Percentiles rank a stretch among this genome's conserved stretches.
Evolutionary conservation across 2,888 invertebrate genomes (phyloP).

Genomic region (Yponomeuta cagnagella): DNA sequence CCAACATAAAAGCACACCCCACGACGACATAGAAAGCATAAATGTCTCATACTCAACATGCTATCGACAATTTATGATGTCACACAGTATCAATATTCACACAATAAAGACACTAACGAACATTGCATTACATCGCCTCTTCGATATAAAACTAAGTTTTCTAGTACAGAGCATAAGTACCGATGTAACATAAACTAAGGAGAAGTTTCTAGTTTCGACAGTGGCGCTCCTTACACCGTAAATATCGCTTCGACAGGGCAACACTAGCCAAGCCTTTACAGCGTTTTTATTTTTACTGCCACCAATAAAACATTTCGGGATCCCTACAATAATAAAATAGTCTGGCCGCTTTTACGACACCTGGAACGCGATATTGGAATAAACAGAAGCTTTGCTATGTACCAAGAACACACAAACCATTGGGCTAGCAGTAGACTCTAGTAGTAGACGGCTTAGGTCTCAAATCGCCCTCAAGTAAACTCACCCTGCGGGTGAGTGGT

Average conservation of each 20-base stretch:
- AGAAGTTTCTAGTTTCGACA: background rate
- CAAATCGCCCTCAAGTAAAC: too few species aligned
- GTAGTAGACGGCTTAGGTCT: too few species aligned
- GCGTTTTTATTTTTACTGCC: constrained; percentile 62
- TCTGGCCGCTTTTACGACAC: constrained; percentile 57
- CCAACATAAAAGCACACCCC: constrained; percentile 4
- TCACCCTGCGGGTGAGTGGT: too few species aligned
- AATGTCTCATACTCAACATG: constrained; percentile 3
- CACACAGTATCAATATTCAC: constrained; percentile 2
- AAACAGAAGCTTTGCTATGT: background rate
- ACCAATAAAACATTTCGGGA: constrained; percentile 60
- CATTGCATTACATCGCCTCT: constrained; percentile 8
- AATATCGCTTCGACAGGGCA: constrained; percentile 42
- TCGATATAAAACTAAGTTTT: background rate
- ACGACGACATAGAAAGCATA: background rate
- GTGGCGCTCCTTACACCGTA: constrained; percentile 25
- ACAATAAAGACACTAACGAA: background rate
- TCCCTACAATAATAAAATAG: constrained; percentile 56
- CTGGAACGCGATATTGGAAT: constrained; percentile 34
- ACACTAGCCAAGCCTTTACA: constrained; percentile 66
- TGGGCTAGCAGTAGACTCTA: too few species aligned
- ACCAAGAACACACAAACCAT: too few species aligned
- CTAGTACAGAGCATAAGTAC: background rate
- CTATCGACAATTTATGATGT: constrained; percentile 4
- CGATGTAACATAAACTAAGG: background rate